Evolutionary conservation across 2,113 vertebrate genomes (phyloP).

Genomic region (Heteronetta atricapilla): DNA sequence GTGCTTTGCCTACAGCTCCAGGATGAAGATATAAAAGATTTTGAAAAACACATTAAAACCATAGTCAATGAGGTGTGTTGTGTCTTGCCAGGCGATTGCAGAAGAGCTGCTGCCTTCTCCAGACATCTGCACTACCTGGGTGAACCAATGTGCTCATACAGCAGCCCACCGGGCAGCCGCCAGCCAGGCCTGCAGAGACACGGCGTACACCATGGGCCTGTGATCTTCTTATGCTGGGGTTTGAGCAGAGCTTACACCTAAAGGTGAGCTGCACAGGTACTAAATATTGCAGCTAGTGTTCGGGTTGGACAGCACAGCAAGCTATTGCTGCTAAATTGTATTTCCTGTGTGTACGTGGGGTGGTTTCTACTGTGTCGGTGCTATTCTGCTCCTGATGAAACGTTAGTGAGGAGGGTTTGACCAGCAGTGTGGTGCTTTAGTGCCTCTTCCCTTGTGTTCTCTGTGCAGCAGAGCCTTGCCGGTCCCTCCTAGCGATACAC

Average conservation of each 20-base stretch:
- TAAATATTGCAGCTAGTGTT: rapidly evolving
- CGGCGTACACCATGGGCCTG: rapidly evolving
- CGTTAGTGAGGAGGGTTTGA: neutral
- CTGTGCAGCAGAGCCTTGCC: neutral
- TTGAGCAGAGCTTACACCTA: neutral
- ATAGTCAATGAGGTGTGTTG: too few relatives aligned
- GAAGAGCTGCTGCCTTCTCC: neutral
- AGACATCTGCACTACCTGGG: rapidly evolving
- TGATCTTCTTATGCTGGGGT: neutral
- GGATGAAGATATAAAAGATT: too few relatives aligned
- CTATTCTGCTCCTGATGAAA: neutral
- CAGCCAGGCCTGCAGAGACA: neutral
- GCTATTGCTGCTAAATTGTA: rapidly evolving
- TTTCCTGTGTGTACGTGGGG: rapidly evolving
- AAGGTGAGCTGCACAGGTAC: rapidly evolving
- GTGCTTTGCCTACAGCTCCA: neutral
- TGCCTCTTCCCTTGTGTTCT: neutral
- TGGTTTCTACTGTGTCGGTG: neutral
- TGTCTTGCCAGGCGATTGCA: neutral
- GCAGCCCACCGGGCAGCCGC: rapidly evolving
- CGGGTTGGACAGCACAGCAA: neutral
- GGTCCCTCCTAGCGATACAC: neutral
- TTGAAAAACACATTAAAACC: neutral
- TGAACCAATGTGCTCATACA: rapidly evolving
- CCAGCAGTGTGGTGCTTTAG: neutral